Evolutionary conservation across 2,888 invertebrate species (phyloP).

Genomic region (Trypoxylon attenuatum): DNA sequence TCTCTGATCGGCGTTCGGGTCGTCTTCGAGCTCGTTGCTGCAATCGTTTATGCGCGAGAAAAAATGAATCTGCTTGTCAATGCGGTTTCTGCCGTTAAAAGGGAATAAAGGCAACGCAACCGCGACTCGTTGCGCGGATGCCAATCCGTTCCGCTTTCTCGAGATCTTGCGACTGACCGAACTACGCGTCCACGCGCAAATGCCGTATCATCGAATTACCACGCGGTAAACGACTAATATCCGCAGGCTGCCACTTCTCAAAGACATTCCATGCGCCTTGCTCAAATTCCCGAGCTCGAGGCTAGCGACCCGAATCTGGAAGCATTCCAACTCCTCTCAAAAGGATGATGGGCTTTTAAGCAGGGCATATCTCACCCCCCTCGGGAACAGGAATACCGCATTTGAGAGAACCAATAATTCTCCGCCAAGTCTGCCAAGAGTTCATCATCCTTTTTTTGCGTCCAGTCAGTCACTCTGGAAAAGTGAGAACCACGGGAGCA

Average conservation of each 20-base stretch:
- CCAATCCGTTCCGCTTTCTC: slow-evolving; percentile 47
- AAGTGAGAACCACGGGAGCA: slow-evolving; percentile 5
- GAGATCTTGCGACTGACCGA: slow-evolving; percentile 1
- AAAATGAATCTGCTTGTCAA: slow-evolving; percentile 17
- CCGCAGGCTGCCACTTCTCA: background rate
- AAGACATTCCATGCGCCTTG: too few relatives aligned
- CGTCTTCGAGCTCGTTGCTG: slow-evolving; percentile 33
- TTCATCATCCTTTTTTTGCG: background rate
- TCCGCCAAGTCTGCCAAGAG: too few relatives aligned
- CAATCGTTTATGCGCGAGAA: background rate
- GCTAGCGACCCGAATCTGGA: too few relatives aligned
- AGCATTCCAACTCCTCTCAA: too few relatives aligned
- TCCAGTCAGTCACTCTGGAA: background rate
- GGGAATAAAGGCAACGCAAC: slow-evolving; percentile 11
- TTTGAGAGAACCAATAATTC: too few relatives aligned
- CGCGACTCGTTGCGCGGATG: slow-evolving; percentile 6
- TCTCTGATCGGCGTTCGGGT: slow-evolving; percentile 16
- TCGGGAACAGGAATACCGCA: too few relatives aligned
- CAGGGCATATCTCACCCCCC: too few relatives aligned
- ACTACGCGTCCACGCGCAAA: background rate
- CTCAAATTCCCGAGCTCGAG: background rate
- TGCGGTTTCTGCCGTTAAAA: slow-evolving; percentile 16
- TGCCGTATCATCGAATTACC: background rate
- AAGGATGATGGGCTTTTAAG: too few relatives aligned
- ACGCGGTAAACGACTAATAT: background rate